phyloP scores from a whole-genome alignment of 2,797 vertebrate species.

The Eulemur coronatus region DNA sequence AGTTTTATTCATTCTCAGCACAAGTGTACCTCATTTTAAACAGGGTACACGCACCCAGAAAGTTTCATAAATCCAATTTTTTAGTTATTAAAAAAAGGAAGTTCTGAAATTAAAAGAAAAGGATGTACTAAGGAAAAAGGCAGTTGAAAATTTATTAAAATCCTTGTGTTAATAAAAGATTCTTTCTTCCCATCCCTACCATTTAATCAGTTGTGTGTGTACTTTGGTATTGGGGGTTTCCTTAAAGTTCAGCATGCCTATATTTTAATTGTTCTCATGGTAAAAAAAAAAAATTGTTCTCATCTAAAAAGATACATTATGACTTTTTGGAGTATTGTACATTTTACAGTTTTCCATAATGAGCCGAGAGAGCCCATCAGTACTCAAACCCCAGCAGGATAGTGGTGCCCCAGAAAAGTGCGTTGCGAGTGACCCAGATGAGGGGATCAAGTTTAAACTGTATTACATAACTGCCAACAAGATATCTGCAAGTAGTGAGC shows the following conservation, averaged over 20 bases:
- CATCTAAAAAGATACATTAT: not conserved
- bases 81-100: not conserved
- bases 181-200: not conserved
- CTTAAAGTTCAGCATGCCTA: not conserved
- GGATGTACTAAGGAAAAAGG: not conserved
- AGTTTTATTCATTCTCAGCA: not conserved
- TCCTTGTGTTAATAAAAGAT: not conserved
- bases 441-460: not conserved
- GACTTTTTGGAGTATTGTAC: not conserved
- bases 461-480: not conserved
- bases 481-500: not conserved
- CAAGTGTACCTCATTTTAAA: not conserved
- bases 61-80: not conserved
- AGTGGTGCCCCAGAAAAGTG: constrained; percentile 60
- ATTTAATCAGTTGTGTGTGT: not conserved
- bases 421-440: constrained; percentile 52
- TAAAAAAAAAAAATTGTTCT: not conserved
- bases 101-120: not conserved
- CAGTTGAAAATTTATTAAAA: not conserved
- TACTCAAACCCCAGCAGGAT: constrained; percentile 48
- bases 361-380: constrained; percentile 30
- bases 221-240: not conserved
- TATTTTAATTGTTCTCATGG: constrained; percentile 37
- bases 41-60: not conserved
- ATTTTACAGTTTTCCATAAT: constrained; percentile 57